Evolutionary conservation across 2,888 invertebrate genomes (phyloP), one percentile per base, ranked within the genome.

Genomic region (Nyleta sp.): DNA sequence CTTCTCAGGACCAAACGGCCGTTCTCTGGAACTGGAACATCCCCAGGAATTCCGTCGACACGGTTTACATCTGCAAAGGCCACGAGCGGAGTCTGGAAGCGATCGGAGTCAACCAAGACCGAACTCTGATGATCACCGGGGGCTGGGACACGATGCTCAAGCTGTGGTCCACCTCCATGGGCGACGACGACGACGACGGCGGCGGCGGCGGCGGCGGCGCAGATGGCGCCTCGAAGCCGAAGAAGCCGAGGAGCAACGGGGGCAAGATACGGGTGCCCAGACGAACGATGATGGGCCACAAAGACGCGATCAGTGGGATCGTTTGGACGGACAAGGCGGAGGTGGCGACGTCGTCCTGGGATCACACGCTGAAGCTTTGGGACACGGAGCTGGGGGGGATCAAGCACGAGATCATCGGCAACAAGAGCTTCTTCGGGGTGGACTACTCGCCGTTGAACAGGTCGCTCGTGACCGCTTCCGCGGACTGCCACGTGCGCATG

Each of bases 291-390:
- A 95, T 96, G 89, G 98, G 98, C 0, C 99, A 99, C 89, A 95
- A 95, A 78, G 99, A 99, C 91, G 96, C 95, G 11, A 94, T 99
- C 15, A 96, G 97, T 0, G 94, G 95, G 0, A 93, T 96, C 0
- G 93, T 94, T 64, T 99, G 99, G 98, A 93, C 95, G 84, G 95
- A 96, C 83, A 92, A 92, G 68, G 92, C 94, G 81, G 95, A 96
- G 79, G 91, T 98, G 1, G 92, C 96, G 7, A 97, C 98, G 0
- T 94, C 95, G 60, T 97, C 98, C 0, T 98, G 98, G 98, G 99
- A 99, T 92, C 98, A 99, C 88, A 96, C 98, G 0, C 92, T 99
- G 13, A 95, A 96, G 89, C 90, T 98, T 7, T 99, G 99, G 99
- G 99, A 99, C 91, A 93, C 96, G 46, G 96, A 96, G 86, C 91